phyloP scores from a whole-genome alignment of 2,113 vertebrate species.

The Pseudopodoces humilis region DNA sequence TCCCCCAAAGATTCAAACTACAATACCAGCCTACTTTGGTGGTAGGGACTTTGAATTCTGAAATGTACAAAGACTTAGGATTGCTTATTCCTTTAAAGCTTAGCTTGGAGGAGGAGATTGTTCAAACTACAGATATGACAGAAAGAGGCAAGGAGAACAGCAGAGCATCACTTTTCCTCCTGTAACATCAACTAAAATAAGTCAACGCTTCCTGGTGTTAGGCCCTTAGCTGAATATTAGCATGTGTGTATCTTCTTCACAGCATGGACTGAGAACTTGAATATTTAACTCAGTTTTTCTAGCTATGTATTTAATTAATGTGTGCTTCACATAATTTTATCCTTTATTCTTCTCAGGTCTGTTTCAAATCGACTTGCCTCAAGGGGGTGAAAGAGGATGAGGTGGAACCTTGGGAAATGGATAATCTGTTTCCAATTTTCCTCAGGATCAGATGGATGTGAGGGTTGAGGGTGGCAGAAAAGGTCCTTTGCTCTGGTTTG shows the following conservation, averaged over 20 bases:
- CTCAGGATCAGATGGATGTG: neutral
- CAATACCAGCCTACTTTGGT: neutral
- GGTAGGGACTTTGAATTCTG: neutral
- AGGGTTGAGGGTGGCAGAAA: neutral
- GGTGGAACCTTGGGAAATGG: neutral
- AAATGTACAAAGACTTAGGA: neutral
- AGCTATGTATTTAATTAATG: neutral
- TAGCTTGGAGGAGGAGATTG: neutral
- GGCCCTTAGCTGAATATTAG: neutral
- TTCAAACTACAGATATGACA: neutral
- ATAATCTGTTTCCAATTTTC: neutral
- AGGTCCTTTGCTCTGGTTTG: neutral
- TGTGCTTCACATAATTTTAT: neutral
- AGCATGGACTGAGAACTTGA: neutral
- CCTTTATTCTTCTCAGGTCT: constrained; percentile 1
- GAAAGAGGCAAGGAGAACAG: neutral
- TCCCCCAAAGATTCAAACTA: neutral
- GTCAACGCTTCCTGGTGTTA: neutral
- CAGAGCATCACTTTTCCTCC: neutral
- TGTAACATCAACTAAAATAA: neutral
- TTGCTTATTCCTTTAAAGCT: neutral
- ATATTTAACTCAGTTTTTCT: neutral
- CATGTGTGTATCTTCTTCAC: neutral
- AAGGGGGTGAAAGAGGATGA: neutral
- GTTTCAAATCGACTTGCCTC: neutral